Evolutionary conservation across 2,888 invertebrate species (phyloP), one percentile per base, ranked within the genome.

Genomic region (Xestia ashworthii): DNA sequence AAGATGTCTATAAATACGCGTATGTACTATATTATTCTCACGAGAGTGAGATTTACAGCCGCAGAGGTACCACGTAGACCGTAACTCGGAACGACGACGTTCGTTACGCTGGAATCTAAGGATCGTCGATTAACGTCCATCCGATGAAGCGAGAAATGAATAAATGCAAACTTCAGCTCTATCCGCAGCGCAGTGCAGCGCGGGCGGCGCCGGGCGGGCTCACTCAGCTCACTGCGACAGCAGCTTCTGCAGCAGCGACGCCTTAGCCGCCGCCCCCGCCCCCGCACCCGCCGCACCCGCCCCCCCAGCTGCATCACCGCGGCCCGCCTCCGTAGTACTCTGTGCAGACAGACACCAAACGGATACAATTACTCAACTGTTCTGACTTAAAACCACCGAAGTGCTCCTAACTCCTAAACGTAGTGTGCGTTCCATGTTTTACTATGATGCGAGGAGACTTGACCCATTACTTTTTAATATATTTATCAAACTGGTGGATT

Each of bases 161-260:
- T 95, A 95, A 95, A 95, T 95, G 95, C 95, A 95, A 92, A 89
- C 85, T 89, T 91, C 89, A 89, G 90, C 91, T 79, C 68, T 83
- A 82, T 71, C 80, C 81, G 81, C 83, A 74, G 87, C 62, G 86
- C 83, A 65, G 65, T n/a, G 38, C 73, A 25, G 55, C 38, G 81
- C 70, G 32, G 71, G 70, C n/a, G 65, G 74, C 70, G 66, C 65
- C 68, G 32, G 78, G 73, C 74, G 72, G 84, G 78, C 44, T 9
- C 97, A 98, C 97, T 98, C 32, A 44, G 44, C 80, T 98, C 97
- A 98, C 97, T 98, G 98, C 90, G 98, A 98, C 93, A 99, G 97
- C 93, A 98, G 97, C 96, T 98, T 98, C 97, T 98, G 98, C 92
- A 98, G 97, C 94, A 98, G 97, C 93, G 98, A 98, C 90, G 98